Conservation (phyloP, 2,113 vertebrate genomes). For the Rhinolophus sinicus region DNA sequence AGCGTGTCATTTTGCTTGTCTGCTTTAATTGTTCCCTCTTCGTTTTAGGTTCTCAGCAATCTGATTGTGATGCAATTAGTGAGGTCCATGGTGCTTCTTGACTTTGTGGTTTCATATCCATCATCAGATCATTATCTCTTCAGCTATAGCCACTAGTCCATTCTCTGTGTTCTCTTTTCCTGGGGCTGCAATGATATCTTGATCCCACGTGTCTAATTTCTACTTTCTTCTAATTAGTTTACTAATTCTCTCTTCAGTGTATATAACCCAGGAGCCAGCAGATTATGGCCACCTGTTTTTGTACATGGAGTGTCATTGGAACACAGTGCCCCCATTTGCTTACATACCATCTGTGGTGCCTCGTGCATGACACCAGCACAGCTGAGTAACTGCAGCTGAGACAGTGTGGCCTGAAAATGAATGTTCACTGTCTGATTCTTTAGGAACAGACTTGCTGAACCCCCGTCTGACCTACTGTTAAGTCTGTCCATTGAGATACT, state of each 20-base stretch:
- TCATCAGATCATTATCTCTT: neutral
- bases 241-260: neutral
- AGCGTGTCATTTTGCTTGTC: neutral
- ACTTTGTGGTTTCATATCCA: neutral
- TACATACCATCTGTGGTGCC: too few species aligned
- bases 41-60: too few species aligned
- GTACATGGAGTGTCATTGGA: neutral
- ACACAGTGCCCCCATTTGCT: neutral
- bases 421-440: too few species aligned
- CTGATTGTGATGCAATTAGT: neutral
- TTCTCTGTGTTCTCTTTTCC: neutral
- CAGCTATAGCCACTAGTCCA: neutral
- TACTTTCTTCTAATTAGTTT: neutral
- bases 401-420: too few species aligned
- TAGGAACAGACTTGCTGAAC: too few species aligned
- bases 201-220: neutral
- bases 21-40: neutral
- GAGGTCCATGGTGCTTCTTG: neutral
- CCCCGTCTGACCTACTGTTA: too few species aligned
- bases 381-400: too few species aligned
- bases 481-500: too few species aligned
- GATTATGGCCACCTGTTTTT: neutral
- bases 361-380: too few species aligned
- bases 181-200: neutral
- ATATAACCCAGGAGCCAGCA: neutral